A percentile compares a stretch with the other conserved stretches of the same genome.
Conservation (phyloP, 1,140 invertebrate genomes). For the Elymnias hypermnestra region DNA sequence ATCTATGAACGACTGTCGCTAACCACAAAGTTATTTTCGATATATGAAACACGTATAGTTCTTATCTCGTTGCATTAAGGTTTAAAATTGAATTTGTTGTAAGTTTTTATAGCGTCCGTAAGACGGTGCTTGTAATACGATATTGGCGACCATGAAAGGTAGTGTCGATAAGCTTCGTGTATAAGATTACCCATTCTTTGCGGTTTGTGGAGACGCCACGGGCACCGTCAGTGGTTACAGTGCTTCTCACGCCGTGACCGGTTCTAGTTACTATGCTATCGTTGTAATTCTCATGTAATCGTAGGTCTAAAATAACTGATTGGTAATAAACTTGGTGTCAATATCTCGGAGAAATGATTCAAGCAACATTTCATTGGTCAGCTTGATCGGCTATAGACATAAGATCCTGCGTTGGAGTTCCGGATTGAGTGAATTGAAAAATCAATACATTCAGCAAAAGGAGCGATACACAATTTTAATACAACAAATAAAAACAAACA, state of each 20-base stretch:
- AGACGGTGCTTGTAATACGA: conserved; percentile 51
- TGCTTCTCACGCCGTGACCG: conserved; percentile 55
- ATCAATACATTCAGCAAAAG: no score
- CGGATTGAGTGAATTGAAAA: no score
- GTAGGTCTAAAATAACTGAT: not conserved
- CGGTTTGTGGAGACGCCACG: conserved; percentile 64
- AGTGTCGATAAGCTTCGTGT: conserved; percentile 70
- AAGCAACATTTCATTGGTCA: no score
- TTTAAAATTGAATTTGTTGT: conserved; percentile 28
- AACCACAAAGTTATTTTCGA: conserved; percentile 32
- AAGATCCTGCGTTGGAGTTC: no score
- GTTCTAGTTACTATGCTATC: conserved; percentile 34
- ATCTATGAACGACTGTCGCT: conserved; percentile 55
- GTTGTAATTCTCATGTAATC: conserved; percentile 5
- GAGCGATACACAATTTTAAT: no score
- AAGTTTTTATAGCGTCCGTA: conserved; percentile 20
- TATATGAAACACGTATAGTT: conserved; percentile 14
- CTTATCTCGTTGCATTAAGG: conserved; percentile 29
- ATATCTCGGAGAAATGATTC: no score
- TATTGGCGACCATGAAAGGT: conserved; percentile 64
- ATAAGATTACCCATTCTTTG: conserved; percentile 70
- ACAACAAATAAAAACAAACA: no score
- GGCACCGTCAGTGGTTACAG: conserved; percentile 51
- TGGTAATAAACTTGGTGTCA: not conserved
- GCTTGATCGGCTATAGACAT: no score